These are phyloP conservation scores for Umimayanthus kanabou DNA, from an alignment of 92 coral and sea anemone species.

Conservation along the genomic window DNA sequence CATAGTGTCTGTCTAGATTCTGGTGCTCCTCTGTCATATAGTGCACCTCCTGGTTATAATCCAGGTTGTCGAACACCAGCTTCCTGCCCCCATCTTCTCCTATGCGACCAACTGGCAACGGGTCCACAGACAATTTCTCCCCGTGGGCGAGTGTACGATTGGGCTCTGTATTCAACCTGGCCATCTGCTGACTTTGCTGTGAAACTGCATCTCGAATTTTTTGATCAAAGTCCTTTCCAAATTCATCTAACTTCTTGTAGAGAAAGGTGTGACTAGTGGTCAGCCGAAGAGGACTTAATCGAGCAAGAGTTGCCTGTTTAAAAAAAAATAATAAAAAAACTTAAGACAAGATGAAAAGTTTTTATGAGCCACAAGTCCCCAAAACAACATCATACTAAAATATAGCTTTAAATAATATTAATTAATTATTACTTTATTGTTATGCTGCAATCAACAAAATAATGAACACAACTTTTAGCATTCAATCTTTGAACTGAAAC, in stretches of 20 bases:
- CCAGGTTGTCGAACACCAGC: constrained; percentile 45
- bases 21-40: constrained; percentile 53
- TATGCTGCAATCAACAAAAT: too few relatives aligned
- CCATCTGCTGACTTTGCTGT: constrained; percentile 61
- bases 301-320: constrained; percentile 63
- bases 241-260: constrained; percentile 79
- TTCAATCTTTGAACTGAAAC: too few relatives aligned
- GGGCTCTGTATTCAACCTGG: not conserved
- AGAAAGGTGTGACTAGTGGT: constrained; percentile 69
- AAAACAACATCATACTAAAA: too few relatives aligned
- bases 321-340: not conserved
- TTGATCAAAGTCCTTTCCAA: constrained; percentile 58
- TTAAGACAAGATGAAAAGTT: too few relatives aligned
- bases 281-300: constrained; percentile 60
- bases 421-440: too few relatives aligned
- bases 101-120: too few relatives aligned
- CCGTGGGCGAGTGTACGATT: too few relatives aligned
- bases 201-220: constrained; percentile 61
- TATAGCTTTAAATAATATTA: too few relatives aligned
- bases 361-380: too few relatives aligned
- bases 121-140: too few relatives aligned
- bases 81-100: constrained; percentile 15
- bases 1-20: constrained; percentile 41
- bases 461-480: too few relatives aligned
- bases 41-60: constrained; percentile 43